Base-by-base conservation (phyloP, 2,888 invertebrate species). In the Nemapogon koenigi region DNA sequence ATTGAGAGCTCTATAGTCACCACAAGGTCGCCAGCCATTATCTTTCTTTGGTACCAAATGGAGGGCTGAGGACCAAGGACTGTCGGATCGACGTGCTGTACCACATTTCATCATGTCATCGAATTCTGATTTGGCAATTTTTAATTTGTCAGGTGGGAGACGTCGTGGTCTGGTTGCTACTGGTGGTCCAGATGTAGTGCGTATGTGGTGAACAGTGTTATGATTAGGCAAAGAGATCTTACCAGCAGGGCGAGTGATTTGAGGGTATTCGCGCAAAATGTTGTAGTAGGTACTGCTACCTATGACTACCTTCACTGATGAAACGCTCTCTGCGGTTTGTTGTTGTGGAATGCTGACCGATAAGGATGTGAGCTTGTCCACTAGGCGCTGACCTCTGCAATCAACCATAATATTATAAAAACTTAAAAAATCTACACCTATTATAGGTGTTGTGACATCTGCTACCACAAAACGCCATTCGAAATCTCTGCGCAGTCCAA, bases 1-100 rank as follows among this genome's bases (percentile, higher is more conserved):
- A 36, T 57, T 59, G 1, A 59, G 39, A 2, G 19, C 19, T 1
- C 61, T 37, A 38, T 53, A 60, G 27, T 64, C 57, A 0, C 58
- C 56, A 38, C 61, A 59, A 1, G 52, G 52, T 4, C 57, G 26
- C 49, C 49, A 50, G 3, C 41, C 38, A 8, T 42, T 45, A n/a
- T 41, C 38, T 13, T 40, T 35, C 16, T 37, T 42, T 6, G 3
- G 17, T 2, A 40, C 37, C 2, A 46, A 18, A 15, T 48, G 45
- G 2, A 49, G 30, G 1, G 46, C 43, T 1, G 44, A 44, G 2
- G 22, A 44, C 31, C 49, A 48, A 2, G 16, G 3, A 14, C 35
- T 35, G 8, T 35, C 22, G 6, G 35, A 35, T 11, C 22, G 35
- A 3, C 18, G 22, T 14, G 22, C 19, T 13, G 22, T 35, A 3